Percentiles rank a stretch among this genome's conserved stretches.
Conservation (phyloP, 2,888 invertebrate species). For the Leucophenga montana region DNA sequence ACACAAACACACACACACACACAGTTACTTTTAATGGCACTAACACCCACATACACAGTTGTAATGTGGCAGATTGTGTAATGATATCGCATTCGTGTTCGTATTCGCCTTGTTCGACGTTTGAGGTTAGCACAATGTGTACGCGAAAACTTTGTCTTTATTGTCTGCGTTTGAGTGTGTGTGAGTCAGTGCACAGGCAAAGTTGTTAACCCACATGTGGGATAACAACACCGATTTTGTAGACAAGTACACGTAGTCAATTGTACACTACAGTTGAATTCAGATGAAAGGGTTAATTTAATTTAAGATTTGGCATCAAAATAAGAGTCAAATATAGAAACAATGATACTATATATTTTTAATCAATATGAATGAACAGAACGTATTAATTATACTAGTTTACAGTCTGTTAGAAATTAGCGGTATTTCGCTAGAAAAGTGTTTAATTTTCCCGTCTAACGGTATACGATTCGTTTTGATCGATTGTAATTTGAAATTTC, state of each 20-base stretch:
- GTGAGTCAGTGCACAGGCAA: not conserved
- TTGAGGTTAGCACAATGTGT: constrained; percentile 20
- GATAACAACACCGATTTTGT: constrained; percentile 22
- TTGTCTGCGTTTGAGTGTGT: not conserved
- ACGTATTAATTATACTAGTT: no score
- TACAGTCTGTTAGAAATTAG: no score
- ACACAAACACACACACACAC: no score
- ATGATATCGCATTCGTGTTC: constrained; percentile 8
- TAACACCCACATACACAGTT: constrained; percentile 10
- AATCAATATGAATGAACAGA: no score
- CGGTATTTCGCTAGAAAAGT: no score
- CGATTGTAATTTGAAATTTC: no score
- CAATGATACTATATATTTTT: no score
- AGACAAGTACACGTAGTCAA: not conserved
- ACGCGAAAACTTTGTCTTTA: constrained; percentile 10
- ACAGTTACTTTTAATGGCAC: no score
- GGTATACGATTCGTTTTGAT: no score
- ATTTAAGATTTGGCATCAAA: no score
- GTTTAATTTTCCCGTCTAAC: no score
- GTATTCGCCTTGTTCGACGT: constrained; percentile 2
- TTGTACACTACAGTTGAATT: not conserved
- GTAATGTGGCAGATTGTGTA: constrained; percentile 45
- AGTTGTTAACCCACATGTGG: constrained; percentile 19
- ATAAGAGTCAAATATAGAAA: no score
- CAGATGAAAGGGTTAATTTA: not conserved